Evolutionary conservation across 2,113 vertebrate species (phyloP).

Genomic region (Saimiri boliviensis): DNA sequence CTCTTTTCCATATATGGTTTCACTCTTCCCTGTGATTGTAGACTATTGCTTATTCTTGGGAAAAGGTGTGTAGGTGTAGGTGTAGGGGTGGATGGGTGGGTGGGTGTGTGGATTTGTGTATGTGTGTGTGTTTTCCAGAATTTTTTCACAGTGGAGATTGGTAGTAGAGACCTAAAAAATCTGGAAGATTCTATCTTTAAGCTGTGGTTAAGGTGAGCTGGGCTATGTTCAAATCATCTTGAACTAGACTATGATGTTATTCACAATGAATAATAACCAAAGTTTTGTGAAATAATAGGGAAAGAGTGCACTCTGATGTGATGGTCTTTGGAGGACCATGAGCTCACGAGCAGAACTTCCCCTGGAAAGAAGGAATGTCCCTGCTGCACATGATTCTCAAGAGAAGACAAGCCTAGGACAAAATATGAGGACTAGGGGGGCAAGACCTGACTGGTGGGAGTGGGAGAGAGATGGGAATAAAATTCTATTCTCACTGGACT

Average conservation of each 20-base stretch:
- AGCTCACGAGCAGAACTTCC: background rate
- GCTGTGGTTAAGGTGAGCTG: background rate
- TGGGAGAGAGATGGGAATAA: background rate
- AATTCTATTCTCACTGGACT: background rate
- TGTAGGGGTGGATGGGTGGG: background rate
- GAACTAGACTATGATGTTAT: background rate
- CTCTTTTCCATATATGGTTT: constrained; percentile 21
- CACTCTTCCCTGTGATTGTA: constrained; percentile 6
- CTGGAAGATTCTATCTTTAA: background rate
- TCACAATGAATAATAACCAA: background rate
- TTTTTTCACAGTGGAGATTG: background rate
- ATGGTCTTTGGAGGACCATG: background rate
- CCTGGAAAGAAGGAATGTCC: background rate
- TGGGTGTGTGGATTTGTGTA: background rate
- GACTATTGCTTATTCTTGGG: background rate
- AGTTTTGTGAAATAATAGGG: constrained; percentile 15
- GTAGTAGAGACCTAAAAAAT: constrained; percentile 30
- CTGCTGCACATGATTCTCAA: background rate
- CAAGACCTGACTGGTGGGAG: background rate
- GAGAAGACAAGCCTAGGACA: background rate
- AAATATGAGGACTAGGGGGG: background rate
- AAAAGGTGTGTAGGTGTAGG: background rate
- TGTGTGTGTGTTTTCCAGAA: background rate
- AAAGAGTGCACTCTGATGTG: background rate
- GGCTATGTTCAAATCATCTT: background rate